phyloP scores from a whole-genome alignment of 1,140 invertebrate species.

The Aphelinus atriplicis region DNA sequence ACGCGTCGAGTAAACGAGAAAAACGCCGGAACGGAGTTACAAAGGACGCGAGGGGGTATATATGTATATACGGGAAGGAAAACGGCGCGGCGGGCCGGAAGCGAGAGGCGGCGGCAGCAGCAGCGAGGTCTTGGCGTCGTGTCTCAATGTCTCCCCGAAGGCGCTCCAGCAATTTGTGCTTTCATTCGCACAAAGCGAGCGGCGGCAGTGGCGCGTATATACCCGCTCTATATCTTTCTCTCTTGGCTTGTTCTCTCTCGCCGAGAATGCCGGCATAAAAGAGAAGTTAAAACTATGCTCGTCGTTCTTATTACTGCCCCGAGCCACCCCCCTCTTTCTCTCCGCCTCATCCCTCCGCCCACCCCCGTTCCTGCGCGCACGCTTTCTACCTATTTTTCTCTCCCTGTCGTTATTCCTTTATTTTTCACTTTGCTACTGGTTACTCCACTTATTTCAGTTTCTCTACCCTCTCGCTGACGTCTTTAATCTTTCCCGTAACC shows the following conservation, averaged over 20 bases:
- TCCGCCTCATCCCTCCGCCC: conserved; percentile 29
- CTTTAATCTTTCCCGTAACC: not conserved
- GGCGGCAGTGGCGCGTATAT: conserved; percentile 41
- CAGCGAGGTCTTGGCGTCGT: conserved; percentile 49
- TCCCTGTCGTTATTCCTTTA: conserved; percentile 19
- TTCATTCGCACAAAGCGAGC: conserved; percentile 64
- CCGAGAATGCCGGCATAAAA: conserved; percentile 65
- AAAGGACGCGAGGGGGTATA: not conserved
- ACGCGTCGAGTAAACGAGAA: conserved; percentile 23
- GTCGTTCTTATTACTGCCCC: conserved; percentile 67
- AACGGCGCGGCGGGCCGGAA: conserved; percentile 36
- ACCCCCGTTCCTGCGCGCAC: conserved; percentile 35
- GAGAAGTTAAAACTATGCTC: conserved; percentile 68
- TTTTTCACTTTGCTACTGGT: conserved; percentile 12
- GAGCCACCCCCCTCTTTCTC: conserved; percentile 55
- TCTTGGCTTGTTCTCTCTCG: not conserved
- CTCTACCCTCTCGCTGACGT: not conserved
- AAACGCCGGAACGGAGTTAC: conserved; percentile 31
- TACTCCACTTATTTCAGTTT: not conserved
- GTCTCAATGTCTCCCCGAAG: conserved; percentile 67
- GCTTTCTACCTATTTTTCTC: not conserved
- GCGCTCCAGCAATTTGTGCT: conserved; percentile 65
- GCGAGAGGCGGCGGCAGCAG: not conserved
- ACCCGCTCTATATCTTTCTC: not conserved
- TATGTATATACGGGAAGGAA: conserved; percentile 30